These are phyloP conservation scores for Tragulus kanchil DNA, from an alignment of 2,113 vertebrate species.

Conservation along the genomic window DNA sequence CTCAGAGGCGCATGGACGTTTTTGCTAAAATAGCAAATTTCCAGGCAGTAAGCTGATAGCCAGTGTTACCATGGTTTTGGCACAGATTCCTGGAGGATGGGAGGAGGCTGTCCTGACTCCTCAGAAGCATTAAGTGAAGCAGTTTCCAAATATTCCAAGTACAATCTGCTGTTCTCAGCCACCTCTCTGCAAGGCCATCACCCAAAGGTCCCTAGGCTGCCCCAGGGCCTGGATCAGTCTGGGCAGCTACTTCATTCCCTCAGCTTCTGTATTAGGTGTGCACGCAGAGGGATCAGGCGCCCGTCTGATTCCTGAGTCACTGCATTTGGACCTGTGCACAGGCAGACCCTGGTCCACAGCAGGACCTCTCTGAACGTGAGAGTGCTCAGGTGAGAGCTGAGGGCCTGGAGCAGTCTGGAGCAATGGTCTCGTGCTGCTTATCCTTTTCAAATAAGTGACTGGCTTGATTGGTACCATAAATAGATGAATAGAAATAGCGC, in stretches of 20 bases:
- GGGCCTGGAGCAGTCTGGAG: not conserved
- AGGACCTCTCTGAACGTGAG: not conserved
- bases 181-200: not conserved
- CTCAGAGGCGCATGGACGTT: not conserved
- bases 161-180: not conserved
- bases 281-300: not conserved
- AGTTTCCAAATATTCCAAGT: too few species aligned
- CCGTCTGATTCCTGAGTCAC: too few species aligned
- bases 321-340: not conserved
- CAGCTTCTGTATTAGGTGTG: not conserved
- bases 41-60: not conserved
- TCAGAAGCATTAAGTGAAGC: not conserved
- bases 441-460: not conserved
- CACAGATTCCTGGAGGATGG: not conserved
- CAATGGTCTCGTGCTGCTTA: fast-evolving
- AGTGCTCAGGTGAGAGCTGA: not conserved
- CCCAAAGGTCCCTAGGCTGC: too few species aligned
- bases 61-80: too few species aligned
- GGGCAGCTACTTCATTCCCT: not conserved
- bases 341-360: not conserved
- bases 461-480: not conserved
- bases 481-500: not conserved
- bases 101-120: not conserved
- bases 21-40: not conserved
- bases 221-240: fast-evolving